Percentiles rank a stretch among this genome's conserved stretches.
These are phyloP conservation scores for Limnephilus auricula DNA, from an alignment of 2,888 invertebrate species.

Conservation along the genomic window DNA sequence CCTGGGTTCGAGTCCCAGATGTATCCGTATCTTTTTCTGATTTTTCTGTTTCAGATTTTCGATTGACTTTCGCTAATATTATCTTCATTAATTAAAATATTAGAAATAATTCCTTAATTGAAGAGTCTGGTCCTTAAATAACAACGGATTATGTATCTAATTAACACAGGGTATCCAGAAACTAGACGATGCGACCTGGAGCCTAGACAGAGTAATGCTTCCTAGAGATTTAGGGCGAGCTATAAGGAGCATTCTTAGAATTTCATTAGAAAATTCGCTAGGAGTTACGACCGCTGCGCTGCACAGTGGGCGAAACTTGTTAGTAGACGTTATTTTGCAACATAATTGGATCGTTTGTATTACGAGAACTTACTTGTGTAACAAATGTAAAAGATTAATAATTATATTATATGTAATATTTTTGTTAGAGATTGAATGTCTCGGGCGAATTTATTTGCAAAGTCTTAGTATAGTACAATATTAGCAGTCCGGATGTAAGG, in stretches of 20 bases:
- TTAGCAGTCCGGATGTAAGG: too few relatives aligned
- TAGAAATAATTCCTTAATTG: background rate
- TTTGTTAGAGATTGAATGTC: too few relatives aligned
- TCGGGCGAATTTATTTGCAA: too few relatives aligned
- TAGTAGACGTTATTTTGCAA: background rate
- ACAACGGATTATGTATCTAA: background rate
- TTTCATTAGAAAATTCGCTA: constrained; percentile 57
- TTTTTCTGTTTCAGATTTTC: too few relatives aligned
- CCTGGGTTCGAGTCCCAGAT: too few relatives aligned
- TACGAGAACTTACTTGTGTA: background rate
- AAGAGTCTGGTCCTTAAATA: background rate
- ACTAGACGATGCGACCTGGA: background rate
- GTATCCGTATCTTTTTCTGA: too few relatives aligned
- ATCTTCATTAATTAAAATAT: too few relatives aligned
- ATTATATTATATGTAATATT: too few relatives aligned
- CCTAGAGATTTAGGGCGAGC: constrained; percentile 43
- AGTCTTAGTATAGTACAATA: too few relatives aligned
- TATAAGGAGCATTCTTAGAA: constrained; percentile 60
- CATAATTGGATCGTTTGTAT: background rate
- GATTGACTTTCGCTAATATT: too few relatives aligned
- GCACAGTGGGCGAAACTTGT: background rate
- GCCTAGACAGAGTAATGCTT: background rate
- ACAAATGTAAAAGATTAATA: too few relatives aligned
- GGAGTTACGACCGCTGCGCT: constrained; percentile 26
- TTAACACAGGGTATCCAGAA: background rate